Conservation (phyloP, 2,113 vertebrate genomes). For the Charadrius vociferus region DNA sequence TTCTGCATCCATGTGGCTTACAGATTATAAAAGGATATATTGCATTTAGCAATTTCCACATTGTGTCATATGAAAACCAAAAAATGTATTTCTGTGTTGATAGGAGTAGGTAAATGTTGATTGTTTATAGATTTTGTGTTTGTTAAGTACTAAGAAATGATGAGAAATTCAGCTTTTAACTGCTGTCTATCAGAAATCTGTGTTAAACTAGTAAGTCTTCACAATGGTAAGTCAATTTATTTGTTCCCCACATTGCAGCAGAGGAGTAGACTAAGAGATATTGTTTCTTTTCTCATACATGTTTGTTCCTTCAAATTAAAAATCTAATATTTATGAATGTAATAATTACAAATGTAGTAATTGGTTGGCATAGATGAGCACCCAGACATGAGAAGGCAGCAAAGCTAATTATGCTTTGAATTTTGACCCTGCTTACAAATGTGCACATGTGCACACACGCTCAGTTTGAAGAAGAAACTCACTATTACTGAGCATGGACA, state of each 20-base stretch:
- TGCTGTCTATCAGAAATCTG: not conserved
- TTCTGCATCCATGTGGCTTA: not conserved
- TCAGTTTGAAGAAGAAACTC: not conserved
- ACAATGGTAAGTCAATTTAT: not conserved
- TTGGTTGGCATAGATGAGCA: not conserved
- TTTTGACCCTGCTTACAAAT: not conserved
- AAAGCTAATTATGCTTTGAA: not conserved
- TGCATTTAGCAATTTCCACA: not conserved
- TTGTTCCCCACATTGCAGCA: not conserved
- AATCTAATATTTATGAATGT: not conserved
- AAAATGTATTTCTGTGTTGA: not conserved
- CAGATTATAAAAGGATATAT: not conserved
- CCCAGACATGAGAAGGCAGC: not conserved
- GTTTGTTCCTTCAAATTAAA: not conserved
- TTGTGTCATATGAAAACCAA: not conserved
- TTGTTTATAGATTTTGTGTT: not conserved
- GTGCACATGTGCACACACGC: accelerated
- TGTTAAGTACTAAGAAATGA: not conserved
- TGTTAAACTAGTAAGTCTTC: not conserved
- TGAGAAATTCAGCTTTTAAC: not conserved
- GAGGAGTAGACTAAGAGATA: not conserved
- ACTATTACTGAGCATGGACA: not conserved
- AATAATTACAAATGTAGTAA: not conserved
- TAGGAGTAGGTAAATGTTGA: not conserved
- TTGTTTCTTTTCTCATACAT: not conserved